Evolutionary conservation across 2,113 vertebrate genomes (phyloP).

Genomic region (Bambusicola thoracicus): DNA sequence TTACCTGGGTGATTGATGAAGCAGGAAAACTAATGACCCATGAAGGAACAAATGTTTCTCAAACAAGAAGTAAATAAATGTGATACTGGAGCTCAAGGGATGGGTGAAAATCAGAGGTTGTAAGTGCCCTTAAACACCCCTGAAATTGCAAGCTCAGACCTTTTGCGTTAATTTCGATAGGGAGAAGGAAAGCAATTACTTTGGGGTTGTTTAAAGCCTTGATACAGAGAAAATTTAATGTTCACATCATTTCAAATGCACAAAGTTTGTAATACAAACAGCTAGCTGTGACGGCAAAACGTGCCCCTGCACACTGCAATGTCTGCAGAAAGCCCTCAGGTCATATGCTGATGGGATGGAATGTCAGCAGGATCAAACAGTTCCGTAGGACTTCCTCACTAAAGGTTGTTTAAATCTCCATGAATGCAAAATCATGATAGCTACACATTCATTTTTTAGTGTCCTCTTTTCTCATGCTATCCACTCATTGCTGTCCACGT

Average conservation of each 20-base stretch:
- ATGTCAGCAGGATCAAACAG: background rate
- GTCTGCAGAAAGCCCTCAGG: background rate
- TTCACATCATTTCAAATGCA: background rate
- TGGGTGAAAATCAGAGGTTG: background rate
- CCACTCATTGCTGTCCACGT: background rate
- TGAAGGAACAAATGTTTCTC: slow-evolving; percentile 19
- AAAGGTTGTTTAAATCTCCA: background rate
- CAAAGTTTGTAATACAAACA: background rate
- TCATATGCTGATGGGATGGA: no score
- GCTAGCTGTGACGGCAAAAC: background rate
- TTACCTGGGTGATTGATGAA: background rate
- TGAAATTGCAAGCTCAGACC: background rate
- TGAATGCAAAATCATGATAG: background rate
- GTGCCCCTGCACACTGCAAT: background rate
- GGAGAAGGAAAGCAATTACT: background rate
- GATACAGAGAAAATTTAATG: background rate
- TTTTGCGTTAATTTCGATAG: background rate
- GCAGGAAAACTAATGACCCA: slow-evolving; percentile 31
- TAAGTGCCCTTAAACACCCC: background rate
- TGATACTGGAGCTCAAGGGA: background rate
- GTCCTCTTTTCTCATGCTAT: slow-evolving; percentile 7
- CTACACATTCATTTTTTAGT: background rate
- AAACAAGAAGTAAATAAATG: slow-evolving; percentile 24
- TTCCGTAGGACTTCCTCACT: background rate
- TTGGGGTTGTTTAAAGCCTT: background rate